phyloP scores from a whole-genome alignment of 2,888 invertebrate genomes.

The Falcaria lacertinaria region DNA sequence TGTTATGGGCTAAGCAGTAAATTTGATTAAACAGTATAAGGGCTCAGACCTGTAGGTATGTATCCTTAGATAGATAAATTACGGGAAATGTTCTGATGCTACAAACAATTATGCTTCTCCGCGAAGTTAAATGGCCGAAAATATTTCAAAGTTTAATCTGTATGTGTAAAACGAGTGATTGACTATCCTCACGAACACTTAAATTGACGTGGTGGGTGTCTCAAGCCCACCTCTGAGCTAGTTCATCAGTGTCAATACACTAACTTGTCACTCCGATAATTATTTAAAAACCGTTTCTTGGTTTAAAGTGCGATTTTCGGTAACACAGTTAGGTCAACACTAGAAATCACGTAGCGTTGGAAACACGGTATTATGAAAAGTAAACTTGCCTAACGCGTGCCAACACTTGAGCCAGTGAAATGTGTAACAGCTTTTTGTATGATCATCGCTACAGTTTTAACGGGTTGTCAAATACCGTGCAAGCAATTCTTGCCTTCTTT shows the following conservation, averaged over 20 bases:
- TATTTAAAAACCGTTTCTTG: constrained; percentile 55
- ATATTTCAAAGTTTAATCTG: constrained; percentile 38
- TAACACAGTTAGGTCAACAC: constrained; percentile 60
- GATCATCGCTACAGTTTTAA: constrained; percentile 19
- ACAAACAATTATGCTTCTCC: background rate
- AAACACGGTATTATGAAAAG: constrained; percentile 48
- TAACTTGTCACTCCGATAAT: constrained; percentile 55
- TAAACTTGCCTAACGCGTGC: constrained; percentile 29
- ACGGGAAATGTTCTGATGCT: too few relatives aligned
- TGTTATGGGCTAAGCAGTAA: too few relatives aligned
- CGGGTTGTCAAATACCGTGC: constrained; percentile 15
- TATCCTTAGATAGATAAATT: too few relatives aligned
- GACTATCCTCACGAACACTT: constrained; percentile 17
- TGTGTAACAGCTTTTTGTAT: constrained; percentile 8
- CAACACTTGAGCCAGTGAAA: constrained; percentile 11
- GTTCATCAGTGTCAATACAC: constrained; percentile 54
- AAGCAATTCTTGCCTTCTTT: background rate
- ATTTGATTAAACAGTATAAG: too few relatives aligned
- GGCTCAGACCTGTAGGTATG: too few relatives aligned
- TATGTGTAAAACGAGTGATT: constrained; percentile 36
- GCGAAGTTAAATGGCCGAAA: constrained; percentile 20
- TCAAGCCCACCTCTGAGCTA: constrained; percentile 37
- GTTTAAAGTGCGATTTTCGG: constrained; percentile 53
- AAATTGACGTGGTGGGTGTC: constrained; percentile 26
- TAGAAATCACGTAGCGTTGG: constrained; percentile 40